Percentiles rank a stretch among this genome's conserved stretches.
Evolutionary conservation across 2,888 invertebrate species (phyloP).

Genomic region (Diplolepis rosae): DNA sequence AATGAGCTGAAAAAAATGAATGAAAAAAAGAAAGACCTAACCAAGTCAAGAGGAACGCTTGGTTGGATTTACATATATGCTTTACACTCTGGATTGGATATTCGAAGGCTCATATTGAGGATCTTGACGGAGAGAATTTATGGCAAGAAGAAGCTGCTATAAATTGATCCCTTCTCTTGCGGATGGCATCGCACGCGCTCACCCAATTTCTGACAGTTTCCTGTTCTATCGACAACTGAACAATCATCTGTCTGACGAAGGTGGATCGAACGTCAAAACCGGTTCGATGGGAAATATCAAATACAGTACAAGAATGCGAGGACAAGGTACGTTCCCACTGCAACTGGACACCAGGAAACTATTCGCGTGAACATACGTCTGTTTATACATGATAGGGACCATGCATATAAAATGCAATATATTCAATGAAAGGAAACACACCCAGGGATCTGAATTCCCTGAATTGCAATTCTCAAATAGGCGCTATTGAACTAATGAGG

Average conservation of each 20-base stretch:
- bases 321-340: conserved; percentile 24
- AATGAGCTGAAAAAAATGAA: background rate
- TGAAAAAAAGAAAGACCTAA: background rate
- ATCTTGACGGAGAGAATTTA: too few relatives aligned
- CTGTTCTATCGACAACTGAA: background rate
- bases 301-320: conserved; percentile 16
- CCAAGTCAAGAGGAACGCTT: background rate
- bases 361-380: conserved; percentile 19
- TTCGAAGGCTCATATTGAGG: too few relatives aligned
- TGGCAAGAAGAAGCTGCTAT: background rate
- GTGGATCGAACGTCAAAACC: conserved; percentile 13
- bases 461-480: background rate
- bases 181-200: background rate
- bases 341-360: conserved; percentile 18
- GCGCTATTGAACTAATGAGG: conserved; percentile 3
- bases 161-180: background rate
- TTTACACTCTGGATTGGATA: background rate
- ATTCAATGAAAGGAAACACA: conserved; percentile 9
- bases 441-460: conserved; percentile 7
- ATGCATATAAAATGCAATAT: conserved; percentile 6
- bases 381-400: background rate
- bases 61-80: background rate
- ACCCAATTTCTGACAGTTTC: background rate
- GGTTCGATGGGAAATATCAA: conserved; percentile 16
- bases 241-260: conserved; percentile 6